Evolutionary conservation across 2,888 invertebrate species (phyloP).

Genomic region (Lacanobia oleracea): DNA sequence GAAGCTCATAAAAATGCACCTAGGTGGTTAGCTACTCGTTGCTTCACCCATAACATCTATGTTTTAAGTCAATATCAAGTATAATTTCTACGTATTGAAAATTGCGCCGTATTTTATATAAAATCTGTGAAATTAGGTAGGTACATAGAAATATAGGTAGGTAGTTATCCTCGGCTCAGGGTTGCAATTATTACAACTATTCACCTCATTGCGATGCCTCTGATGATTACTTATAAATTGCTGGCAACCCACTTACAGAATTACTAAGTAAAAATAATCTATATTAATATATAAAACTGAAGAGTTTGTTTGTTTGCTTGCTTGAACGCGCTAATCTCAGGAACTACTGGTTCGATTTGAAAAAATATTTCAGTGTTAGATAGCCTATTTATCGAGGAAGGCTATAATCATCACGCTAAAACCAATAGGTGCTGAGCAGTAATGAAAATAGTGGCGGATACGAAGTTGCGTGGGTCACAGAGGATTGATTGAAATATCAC

Average conservation of each 20-base stretch:
- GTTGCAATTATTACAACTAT: slow-evolving; percentile 46
- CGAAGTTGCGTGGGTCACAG: too few species aligned
- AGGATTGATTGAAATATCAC: too few species aligned
- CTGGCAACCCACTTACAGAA: slow-evolving; percentile 24
- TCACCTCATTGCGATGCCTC: slow-evolving; percentile 43
- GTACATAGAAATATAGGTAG: slow-evolving; percentile 34
- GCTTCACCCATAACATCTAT: background rate
- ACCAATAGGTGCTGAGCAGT: too few species aligned
- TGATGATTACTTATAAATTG: slow-evolving; percentile 50
- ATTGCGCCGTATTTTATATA: slow-evolving; percentile 17
- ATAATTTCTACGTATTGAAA: background rate
- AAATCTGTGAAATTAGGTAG: slow-evolving; percentile 28
- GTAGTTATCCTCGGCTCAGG: slow-evolving; percentile 40
- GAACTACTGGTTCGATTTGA: too few species aligned
- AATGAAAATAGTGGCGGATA: too few species aligned
- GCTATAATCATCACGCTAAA: too few species aligned
- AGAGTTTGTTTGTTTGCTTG: too few species aligned
- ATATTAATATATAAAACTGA: too few species aligned
- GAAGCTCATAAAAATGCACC: slow-evolving; percentile 1
- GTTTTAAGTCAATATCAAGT: slow-evolving; percentile 5
- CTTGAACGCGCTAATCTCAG: too few species aligned
- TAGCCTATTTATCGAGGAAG: too few species aligned
- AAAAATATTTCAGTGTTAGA: too few species aligned
- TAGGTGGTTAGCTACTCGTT: slow-evolving; percentile 7
- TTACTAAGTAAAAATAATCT: slow-evolving; percentile 32